These are phyloP conservation scores for Panonychus citri DNA, from an alignment of 1,140 invertebrate genomes.

Conservation along the genomic window DNA sequence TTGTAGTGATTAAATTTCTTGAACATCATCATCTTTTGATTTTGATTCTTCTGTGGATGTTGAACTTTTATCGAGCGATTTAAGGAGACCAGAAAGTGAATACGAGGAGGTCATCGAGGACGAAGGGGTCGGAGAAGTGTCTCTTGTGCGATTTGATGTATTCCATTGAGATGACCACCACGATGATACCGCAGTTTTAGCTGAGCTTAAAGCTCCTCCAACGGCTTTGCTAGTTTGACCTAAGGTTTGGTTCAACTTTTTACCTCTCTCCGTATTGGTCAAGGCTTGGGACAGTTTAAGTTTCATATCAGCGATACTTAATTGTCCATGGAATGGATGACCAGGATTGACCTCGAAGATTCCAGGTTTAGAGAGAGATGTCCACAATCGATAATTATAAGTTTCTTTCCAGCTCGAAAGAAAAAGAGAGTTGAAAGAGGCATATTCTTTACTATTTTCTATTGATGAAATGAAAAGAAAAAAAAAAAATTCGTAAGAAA, in stretches of 20 bases:
- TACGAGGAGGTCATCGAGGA: neutral
- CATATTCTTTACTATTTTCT: constrained; percentile 48
- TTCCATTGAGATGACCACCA: constrained; percentile 2
- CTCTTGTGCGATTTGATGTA: neutral
- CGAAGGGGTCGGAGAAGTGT: neutral
- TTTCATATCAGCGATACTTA: constrained; percentile 1
- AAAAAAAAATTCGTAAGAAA: neutral
- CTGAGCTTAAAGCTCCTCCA: neutral
- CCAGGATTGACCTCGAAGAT: constrained; percentile 41
- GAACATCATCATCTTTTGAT: too few species aligned
- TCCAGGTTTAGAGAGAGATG: constrained; percentile 29
- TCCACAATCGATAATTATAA: constrained; percentile 69
- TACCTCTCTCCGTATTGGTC: neutral
- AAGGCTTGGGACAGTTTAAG: neutral
- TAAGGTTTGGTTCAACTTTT: constrained; percentile 1
- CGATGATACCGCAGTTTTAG: constrained; percentile 1
- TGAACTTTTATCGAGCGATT: neutral
- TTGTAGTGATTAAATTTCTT: too few species aligned
- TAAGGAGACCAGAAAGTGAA: neutral
- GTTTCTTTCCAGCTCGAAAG: constrained; percentile 61
- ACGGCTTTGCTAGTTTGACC: neutral
- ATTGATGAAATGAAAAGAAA: constrained; percentile 7
- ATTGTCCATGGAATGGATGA: constrained; percentile 6
- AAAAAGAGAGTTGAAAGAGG: constrained; percentile 69
- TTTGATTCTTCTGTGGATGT: neutral